Evolutionary conservation across 2,113 vertebrate genomes (phyloP), one percentile per base, ranked within the genome.

Genomic region (Physeter macrocephalus): DNA sequence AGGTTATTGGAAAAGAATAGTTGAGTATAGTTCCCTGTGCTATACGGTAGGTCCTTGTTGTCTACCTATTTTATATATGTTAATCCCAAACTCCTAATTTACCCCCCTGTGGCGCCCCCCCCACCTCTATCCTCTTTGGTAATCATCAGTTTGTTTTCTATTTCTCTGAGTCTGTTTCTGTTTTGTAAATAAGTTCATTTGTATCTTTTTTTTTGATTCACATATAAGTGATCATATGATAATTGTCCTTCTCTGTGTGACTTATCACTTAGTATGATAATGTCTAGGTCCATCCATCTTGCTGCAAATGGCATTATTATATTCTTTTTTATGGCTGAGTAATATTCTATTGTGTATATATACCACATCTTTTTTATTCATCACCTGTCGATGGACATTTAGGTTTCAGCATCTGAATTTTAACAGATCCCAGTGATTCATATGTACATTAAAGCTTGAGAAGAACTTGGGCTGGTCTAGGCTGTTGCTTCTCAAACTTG

Each of bases 61-160:
- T 54, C n/a, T 36, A n/a, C 34, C 20, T 78, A 25, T 80, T 80
- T 54, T 80, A 25, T 36, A 54, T 49, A 80, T 54, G 49, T 52
- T 54, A 36, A 80, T 80, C n/a, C 75, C 49, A 54, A 80, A 54
- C 12, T 54, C 34, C 75, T 80, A 25, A 54, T 54, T 80, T 36
- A 54, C 36, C 46, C 21, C 59, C 10, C 14, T 49, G 49, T 20
- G 7, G 2, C 10, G 3, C 18, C 12, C 31, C 2, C 1, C 0
- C 4, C 12, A 36, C 21, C 9, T 8, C 75, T 54, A 8, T 54
- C 75, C 49, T 8, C 21, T 80, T 54, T 54, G 49, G 49, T 80
- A 80, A 54, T 49, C 75, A 5, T 80, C 54, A 78, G 6, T 36
- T 36, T 36, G 34, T 80, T 80, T 80, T 54, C 49, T 80, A 5